Evolutionary conservation across 2,888 invertebrate genomes (phyloP).

Genomic region (Lasioglossum pauxillum): DNA sequence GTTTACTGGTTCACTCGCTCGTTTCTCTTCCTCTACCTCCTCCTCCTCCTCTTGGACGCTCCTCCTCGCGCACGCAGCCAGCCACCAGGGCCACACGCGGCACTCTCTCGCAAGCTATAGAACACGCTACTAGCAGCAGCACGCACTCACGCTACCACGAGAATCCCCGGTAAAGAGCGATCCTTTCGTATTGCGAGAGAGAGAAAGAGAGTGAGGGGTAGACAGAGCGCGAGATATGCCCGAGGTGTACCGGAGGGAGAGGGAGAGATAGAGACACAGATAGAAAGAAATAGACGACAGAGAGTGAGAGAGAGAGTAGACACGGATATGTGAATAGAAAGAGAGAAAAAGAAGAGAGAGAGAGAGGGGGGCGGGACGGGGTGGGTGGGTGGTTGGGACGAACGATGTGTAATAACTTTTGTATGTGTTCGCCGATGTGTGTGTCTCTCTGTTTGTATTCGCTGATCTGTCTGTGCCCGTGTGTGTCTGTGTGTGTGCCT

Average conservation of each 20-base stretch:
- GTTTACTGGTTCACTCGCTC: slow-evolving; percentile 25
- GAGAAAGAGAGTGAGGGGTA: slow-evolving; percentile 44
- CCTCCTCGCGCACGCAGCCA: not conserved
- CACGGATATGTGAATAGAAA: slow-evolving; percentile 19
- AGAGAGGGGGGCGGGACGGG: slow-evolving; percentile 23
- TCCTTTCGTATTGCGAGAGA: not conserved
- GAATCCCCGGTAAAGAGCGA: slow-evolving; percentile 8
- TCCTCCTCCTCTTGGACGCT: not conserved
- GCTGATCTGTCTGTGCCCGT: not conserved
- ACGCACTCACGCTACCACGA: slow-evolving; percentile 12
- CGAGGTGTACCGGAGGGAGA: slow-evolving; percentile 37
- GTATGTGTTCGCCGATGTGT: not conserved
- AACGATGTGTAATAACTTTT: slow-evolving; percentile 8
- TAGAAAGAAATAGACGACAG: slow-evolving; percentile 30
- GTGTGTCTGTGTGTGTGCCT: not conserved
- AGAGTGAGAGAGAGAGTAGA: slow-evolving; percentile 44
- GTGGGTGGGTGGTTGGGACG: slow-evolving; percentile 1
- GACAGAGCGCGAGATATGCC: slow-evolving; percentile 8
- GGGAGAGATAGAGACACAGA: slow-evolving; percentile 48
- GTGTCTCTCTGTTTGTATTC: not conserved
- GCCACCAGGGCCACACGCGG: slow-evolving; percentile 8
- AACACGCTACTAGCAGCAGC: not conserved
- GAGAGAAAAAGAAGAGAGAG: slow-evolving; percentile 44
- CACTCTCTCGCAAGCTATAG: slow-evolving; percentile 12
- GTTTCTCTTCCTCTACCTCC: slow-evolving; percentile 22